Percentiles rank a stretch among this genome's conserved stretches.
Evolutionary conservation across 2,113 vertebrate genomes (phyloP).

Genomic region (Haemorhous mexicanus): DNA sequence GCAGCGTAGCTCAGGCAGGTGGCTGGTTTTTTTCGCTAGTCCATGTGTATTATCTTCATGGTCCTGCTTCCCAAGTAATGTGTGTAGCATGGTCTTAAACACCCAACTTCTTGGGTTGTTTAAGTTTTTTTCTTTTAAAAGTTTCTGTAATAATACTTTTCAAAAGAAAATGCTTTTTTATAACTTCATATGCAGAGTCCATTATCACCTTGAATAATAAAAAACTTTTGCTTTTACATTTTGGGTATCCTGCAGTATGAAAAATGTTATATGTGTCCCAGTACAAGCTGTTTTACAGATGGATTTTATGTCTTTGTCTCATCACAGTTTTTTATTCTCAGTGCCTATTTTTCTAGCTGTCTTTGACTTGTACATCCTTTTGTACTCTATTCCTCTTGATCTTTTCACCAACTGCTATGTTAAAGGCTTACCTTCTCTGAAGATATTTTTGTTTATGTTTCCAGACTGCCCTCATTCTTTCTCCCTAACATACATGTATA

Average conservation of each 20-base stretch:
- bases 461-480: conserved; percentile 8
- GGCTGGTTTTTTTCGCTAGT: background rate
- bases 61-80: background rate
- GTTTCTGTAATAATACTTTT: background rate
- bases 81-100: background rate
- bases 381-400: background rate
- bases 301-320: background rate
- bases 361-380: background rate
- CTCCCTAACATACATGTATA: background rate
- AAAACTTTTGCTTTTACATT: background rate
- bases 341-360: background rate
- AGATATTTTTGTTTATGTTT: conserved; percentile 49
- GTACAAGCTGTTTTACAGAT: background rate
- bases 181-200: background rate
- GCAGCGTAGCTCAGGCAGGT: background rate
- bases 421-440: background rate
- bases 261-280: background rate
- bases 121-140: background rate
- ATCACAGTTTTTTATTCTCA: background rate
- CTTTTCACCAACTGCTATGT: background rate
- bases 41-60: background rate
- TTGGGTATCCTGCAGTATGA: background rate
- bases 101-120: background rate
- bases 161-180: background rate
- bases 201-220: background rate